phyloP scores from a whole-genome alignment of 1,140 invertebrate genomes.

The Cydia pomonella region DNA sequence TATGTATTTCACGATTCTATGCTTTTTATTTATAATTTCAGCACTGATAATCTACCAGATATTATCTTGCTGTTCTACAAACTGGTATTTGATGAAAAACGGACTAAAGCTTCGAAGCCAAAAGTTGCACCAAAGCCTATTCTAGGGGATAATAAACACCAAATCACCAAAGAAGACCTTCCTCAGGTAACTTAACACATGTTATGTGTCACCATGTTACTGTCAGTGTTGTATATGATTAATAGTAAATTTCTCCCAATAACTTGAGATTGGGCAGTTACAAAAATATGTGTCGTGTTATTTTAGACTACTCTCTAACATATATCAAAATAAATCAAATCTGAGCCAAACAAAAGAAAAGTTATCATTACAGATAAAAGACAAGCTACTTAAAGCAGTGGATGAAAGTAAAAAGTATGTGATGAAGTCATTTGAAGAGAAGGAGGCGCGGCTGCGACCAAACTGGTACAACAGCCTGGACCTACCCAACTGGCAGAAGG shows the following conservation, averaged over 20 bases:
- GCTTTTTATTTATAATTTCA: slow-evolving; percentile 48
- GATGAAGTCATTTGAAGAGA: slow-evolving; percentile 76
- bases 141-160: slow-evolving; percentile 74
- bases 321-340: too few species aligned
- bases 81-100: slow-evolving; percentile 75
- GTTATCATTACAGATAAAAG: slow-evolving; percentile 69
- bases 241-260: too few species aligned
- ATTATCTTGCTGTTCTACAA: slow-evolving; percentile 73
- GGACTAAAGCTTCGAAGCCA: slow-evolving; percentile 66
- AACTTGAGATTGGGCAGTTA: too few species aligned
- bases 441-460: slow-evolving; percentile 64
- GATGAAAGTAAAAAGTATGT: slow-evolving; percentile 77
- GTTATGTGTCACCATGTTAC: slow-evolving; percentile 34
- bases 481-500: slow-evolving; percentile 75
- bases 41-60: slow-evolving; percentile 73
- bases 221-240: neutral
- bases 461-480: slow-evolving; percentile 71
- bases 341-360: too few species aligned
- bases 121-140: slow-evolving; percentile 78
- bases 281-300: too few species aligned
- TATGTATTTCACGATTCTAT: slow-evolving; percentile 35
- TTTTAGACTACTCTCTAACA: too few species aligned
- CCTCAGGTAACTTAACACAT: slow-evolving; percentile 63
- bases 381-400: slow-evolving; percentile 77
- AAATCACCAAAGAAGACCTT: slow-evolving; percentile 77